Evolutionary conservation across 2,888 invertebrate genomes (phyloP).

Genomic region (Exephanes ischioxanthus): DNA sequence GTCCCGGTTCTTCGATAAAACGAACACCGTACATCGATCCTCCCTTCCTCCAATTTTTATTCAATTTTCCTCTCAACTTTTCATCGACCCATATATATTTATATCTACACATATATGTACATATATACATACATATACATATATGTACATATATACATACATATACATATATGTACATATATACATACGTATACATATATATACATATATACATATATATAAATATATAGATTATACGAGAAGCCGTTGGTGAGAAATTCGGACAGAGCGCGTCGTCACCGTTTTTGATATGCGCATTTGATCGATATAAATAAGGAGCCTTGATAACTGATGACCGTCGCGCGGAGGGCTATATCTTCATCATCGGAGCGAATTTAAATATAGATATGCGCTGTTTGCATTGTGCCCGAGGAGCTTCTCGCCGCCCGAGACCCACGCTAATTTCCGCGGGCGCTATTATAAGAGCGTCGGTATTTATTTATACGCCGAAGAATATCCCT

Average conservation of each 20-base stretch:
- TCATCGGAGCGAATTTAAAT: conserved; percentile 48
- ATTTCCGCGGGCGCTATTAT: conserved; percentile 78
- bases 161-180: too few relatives aligned
- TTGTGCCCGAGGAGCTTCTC: conserved; percentile 51
- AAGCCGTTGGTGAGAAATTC: not conserved
- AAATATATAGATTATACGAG: not conserved
- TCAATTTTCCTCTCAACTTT: conserved; percentile 12
- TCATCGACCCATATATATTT: not conserved
- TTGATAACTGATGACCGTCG: conserved; percentile 66
- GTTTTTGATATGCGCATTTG: conserved; percentile 38
- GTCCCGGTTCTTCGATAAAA: conserved; percentile 27
- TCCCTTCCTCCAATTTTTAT: conserved; percentile 9
- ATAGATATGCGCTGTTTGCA: conserved; percentile 46
- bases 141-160: not conserved
- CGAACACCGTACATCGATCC: conserved; percentile 20
- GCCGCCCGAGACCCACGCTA: conserved; percentile 77
- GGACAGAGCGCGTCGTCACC: conserved; percentile 33
- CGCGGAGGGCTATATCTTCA: conserved; percentile 43
- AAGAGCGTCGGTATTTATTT: conserved; percentile 79
- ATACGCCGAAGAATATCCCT: conserved; percentile 68
- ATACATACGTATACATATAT: too few relatives aligned
- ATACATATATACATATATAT: not conserved
- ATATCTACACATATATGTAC: not conserved
- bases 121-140: not conserved
- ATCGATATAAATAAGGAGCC: conserved; percentile 64